Conservation (phyloP, 2,113 vertebrate genomes). For the Crocuta crocuta region DNA sequence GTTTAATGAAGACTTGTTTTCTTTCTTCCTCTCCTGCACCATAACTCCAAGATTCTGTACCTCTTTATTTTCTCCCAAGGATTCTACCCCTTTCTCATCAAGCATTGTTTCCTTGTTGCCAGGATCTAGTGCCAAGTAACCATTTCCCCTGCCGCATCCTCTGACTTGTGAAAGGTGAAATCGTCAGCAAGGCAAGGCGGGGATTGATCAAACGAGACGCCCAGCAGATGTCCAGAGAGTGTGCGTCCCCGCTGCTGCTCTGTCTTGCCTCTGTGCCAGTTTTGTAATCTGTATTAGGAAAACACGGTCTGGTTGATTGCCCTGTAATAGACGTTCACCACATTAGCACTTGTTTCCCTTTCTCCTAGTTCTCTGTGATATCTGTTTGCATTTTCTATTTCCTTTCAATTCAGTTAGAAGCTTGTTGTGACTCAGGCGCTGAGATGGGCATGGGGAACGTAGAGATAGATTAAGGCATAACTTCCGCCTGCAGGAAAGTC, state of each 20-base stretch:
- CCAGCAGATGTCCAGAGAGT: conserved; percentile 73
- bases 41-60: neutral
- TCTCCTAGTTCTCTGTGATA: conserved; percentile 40
- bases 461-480: neutral
- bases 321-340: conserved; percentile 68
- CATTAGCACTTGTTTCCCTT: conserved; percentile 29
- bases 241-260: conserved; percentile 1
- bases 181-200: conserved; percentile 49
- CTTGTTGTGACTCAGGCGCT: conserved; percentile 21
- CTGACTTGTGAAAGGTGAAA: conserved; percentile 72
- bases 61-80: neutral
- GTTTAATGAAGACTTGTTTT: neutral
- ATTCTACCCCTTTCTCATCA: neutral
- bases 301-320: conserved; percentile 70
- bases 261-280: conserved; percentile 32
- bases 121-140: conserved; percentile 33
- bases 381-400: conserved; percentile 78
- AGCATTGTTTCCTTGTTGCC: neutral
- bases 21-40: neutral
- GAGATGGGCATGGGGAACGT: neutral
- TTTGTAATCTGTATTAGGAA: conserved; percentile 68
- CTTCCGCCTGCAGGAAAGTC: neutral
- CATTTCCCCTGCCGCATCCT: neutral
- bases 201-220: conserved; percentile 71
- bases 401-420: conserved; percentile 69